phyloP scores from a whole-genome alignment of 2,888 invertebrate genomes.

The Cecidostiba fungosa region DNA sequence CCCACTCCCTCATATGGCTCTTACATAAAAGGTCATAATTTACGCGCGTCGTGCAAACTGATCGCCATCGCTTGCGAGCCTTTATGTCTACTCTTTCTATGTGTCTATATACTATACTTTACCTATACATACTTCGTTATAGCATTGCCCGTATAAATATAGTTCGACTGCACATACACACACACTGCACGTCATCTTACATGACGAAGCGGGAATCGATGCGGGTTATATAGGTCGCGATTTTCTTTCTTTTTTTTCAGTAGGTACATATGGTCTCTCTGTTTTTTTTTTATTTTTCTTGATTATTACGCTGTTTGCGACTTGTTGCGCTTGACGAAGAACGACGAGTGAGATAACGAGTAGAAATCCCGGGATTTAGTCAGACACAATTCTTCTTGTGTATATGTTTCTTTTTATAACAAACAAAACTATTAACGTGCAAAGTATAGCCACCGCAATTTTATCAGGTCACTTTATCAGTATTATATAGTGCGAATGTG shows the following conservation, averaged over 20 bases:
- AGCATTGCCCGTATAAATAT: neutral
- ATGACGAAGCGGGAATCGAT: neutral
- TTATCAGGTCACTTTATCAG: no score
- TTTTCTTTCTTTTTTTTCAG: neutral
- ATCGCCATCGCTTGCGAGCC: neutral
- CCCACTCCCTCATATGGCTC: neutral
- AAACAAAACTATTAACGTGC: no score
- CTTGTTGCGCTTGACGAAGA: neutral
- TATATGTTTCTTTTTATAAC: no score
- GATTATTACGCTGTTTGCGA: neutral
- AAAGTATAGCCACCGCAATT: no score
- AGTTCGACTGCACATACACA: neutral
- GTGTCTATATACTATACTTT: neutral
- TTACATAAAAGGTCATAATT: conserved; percentile 9
- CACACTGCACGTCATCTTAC: neutral
- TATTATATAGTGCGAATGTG: no score
- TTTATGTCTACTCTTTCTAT: neutral
- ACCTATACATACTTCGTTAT: neutral
- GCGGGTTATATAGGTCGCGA: neutral
- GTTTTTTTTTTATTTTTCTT: neutral
- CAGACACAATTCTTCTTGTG: no score
- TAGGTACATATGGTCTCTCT: neutral
- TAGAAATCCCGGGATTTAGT: neutral
- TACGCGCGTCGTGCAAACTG: conserved; percentile 3
- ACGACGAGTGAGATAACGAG: neutral